Evolutionary conservation across 2,797 vertebrate species (phyloP).

Genomic region (Helarctos malayanus): DNA sequence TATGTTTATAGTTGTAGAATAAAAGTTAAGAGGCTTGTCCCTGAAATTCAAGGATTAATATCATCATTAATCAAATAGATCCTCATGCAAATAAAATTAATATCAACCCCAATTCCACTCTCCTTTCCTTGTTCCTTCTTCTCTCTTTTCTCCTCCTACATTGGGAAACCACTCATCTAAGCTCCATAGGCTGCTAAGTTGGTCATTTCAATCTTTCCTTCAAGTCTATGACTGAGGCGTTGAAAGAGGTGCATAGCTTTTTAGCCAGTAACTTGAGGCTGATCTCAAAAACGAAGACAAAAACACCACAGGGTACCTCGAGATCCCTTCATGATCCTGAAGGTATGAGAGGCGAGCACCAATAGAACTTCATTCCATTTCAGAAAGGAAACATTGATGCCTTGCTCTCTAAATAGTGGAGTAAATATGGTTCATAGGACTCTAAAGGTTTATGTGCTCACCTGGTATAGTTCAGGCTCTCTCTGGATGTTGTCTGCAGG

Average conservation of each 20-base stretch:
- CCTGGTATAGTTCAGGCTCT: not conserved
- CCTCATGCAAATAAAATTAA: not conserved
- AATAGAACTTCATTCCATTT: not conserved
- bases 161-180: constrained; percentile 4
- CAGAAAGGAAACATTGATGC: not conserved
- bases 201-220: not conserved
- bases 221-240: not conserved
- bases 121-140: not conserved
- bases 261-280: not conserved
- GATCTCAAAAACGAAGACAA: not conserved
- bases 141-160: not conserved
- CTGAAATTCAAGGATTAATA: not conserved
- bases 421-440: not conserved
- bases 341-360: not conserved
- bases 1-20: not conserved
- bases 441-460: not conserved
- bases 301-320: not conserved
- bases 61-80: not conserved
- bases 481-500: not conserved
- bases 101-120: not conserved
- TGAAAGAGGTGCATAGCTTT: not conserved
- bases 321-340: not conserved
- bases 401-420: not conserved
- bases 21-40: not conserved
- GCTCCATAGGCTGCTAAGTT: not conserved